Evolutionary conservation across 2,113 vertebrate genomes (phyloP), one percentile per base, ranked within the genome.

Genomic region (Verasper variegatus): DNA sequence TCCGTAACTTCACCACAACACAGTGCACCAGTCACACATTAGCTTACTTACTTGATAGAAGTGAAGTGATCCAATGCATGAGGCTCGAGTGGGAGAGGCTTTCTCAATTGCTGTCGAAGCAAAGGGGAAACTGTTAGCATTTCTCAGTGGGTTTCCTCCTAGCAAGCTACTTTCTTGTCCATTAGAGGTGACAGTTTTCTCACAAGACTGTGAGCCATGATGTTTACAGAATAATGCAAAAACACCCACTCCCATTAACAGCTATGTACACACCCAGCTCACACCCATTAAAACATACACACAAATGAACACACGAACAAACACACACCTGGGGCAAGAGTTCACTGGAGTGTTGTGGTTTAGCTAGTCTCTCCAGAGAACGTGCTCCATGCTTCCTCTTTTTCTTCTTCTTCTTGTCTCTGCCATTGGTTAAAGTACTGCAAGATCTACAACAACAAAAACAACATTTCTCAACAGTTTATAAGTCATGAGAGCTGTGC

Each of bases 371-470:
- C 88, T 97, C 97, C 87, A 96, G 95, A 74, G 96, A 95, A 81
- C 94, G 94, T 77, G 93, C 88, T 78, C 93, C 94, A 79, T 95
- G 95, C 84, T 97, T 98, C 94, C 96, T 96, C 92, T 96, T 98
- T 89, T 95, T 97, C 73, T 40, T 62, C 47, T 51, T 62, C 47
- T 49, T 98, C 93, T 96, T 96, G 88, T 95, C 95, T 88, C 95
- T 92, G 86, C 96, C 97, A 89, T 98, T 99, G 77, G 93, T 96
- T 88, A 97, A 83, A 83, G 95, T 88, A 92, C 94, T 96, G 91
- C 82, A 63, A 17, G 57, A 59, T 71, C 89, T 74, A 49, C 27
- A 82, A 40, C 12, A 72, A 65, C 49, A 64, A 49, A 1, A 83
- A 86, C 42, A 79, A 65, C 23, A 68, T 31, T 31, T 31, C 31